Evolutionary conservation across 2,113 vertebrate species (phyloP).

Genomic region (Hiodon alosoides): DNA sequence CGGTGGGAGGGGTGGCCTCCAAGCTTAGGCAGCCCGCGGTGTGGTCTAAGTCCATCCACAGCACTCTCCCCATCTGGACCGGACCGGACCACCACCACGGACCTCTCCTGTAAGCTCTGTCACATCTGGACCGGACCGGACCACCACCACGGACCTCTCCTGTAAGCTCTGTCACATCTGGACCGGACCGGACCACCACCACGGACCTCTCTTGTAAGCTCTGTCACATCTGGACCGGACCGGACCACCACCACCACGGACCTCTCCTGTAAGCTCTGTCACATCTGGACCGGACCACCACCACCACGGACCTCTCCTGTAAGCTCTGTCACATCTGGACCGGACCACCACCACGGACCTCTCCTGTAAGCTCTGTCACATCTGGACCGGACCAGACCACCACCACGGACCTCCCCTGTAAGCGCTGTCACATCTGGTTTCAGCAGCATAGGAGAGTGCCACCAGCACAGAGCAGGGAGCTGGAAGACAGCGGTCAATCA

Average conservation of each 20-base stretch:
- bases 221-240: slow-evolving; percentile 63
- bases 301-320: slow-evolving; percentile 67
- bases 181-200: slow-evolving; percentile 51
- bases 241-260: slow-evolving; percentile 54
- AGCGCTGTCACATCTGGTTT: slow-evolving; percentile 69
- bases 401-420: slow-evolving; percentile 69
- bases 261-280: slow-evolving; percentile 79
- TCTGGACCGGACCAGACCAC: slow-evolving; percentile 55
- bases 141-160: slow-evolving; percentile 61
- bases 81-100: slow-evolving; percentile 61
- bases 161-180: slow-evolving; percentile 80
- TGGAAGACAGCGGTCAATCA: slow-evolving; percentile 89
- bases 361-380: slow-evolving; percentile 81
- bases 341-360: slow-evolving; percentile 54
- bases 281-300: slow-evolving; percentile 54
- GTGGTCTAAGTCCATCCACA: slow-evolving; percentile 83
- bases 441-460: slow-evolving; percentile 60
- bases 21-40: slow-evolving; percentile 80
- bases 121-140: too few species aligned
- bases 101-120: too few species aligned
- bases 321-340: slow-evolving; percentile 71
- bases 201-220: slow-evolving; percentile 76
- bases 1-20: slow-evolving; percentile 91
- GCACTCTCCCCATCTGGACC: slow-evolving; percentile 79
- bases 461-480: slow-evolving; percentile 60